phyloP scores from a whole-genome alignment of 2,888 invertebrate genomes.

The Lobophora halterata region DNA sequence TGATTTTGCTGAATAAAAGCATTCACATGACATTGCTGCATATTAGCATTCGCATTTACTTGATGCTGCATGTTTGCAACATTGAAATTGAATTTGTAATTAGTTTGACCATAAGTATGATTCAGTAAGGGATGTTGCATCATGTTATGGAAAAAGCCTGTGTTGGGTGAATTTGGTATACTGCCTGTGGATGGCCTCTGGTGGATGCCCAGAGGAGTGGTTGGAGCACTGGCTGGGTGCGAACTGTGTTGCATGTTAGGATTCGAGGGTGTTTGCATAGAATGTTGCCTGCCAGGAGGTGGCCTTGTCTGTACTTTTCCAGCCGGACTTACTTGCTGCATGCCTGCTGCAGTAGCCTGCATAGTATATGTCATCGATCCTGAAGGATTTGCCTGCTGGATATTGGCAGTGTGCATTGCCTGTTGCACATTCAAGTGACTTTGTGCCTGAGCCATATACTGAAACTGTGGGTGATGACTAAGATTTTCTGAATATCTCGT shows the following conservation, averaged over 20 bases:
- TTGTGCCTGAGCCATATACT: conserved; percentile 42
- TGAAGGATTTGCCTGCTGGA: conserved; percentile 19
- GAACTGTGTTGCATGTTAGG: conserved; percentile 32
- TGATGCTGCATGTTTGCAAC: no score
- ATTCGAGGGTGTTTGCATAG: conserved; percentile 13
- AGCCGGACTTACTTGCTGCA: conserved; percentile 10
- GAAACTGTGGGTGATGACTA: conserved; percentile 62
- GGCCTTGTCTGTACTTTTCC: conserved; percentile 12
- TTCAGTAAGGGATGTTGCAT: conserved; percentile 68
- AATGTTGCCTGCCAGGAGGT: conserved; percentile 11
- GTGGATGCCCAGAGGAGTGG: conserved; percentile 37
- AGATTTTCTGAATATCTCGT: conserved; percentile 65
- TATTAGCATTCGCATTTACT: no score
- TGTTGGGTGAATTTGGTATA: conserved; percentile 36
- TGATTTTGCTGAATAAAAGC: no score
- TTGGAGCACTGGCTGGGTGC: conserved; percentile 44
- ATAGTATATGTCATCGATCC: conserved; percentile 13
- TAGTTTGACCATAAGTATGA: conserved; percentile 36
- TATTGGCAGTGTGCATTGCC: conserved; percentile 10
- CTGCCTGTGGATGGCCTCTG: conserved; percentile 33
- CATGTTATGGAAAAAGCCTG: conserved; percentile 52
- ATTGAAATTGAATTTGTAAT: conserved; percentile 25
- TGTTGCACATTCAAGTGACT: conserved; percentile 34
- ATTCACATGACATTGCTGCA: no score
- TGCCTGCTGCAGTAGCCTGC: conserved; percentile 11